phyloP scores from a whole-genome alignment of 1,140 invertebrate species.

The Geopemphigus sp. region DNA sequence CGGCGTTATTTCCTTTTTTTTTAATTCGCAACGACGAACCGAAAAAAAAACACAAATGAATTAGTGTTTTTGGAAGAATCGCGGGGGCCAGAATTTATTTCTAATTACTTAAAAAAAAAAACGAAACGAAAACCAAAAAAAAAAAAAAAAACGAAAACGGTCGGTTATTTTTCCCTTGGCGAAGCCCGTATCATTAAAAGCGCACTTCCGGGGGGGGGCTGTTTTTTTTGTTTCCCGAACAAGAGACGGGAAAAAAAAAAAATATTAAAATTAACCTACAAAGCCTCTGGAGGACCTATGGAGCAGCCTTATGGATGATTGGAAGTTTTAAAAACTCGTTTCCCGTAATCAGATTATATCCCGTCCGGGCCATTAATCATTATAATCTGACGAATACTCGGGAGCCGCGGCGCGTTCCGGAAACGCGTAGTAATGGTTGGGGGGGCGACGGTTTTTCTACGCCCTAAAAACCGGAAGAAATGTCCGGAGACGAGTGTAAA shows the following conservation, averaged over 20 bases:
- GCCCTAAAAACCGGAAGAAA: slow-evolving; percentile 1
- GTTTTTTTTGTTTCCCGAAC: slow-evolving; percentile 3
- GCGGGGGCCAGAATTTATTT: neutral
- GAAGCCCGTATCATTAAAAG: neutral
- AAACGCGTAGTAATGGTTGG: no score
- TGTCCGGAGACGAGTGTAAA: slow-evolving; percentile 2
- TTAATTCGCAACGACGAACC: no score
- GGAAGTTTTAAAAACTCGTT: slow-evolving; percentile 48
- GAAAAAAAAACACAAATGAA: neutral
- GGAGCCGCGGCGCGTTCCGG: neutral
- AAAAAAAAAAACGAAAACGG: neutral
- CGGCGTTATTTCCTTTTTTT: no score
- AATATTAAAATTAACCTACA: slow-evolving; percentile 43
- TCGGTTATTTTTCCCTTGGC: neutral
- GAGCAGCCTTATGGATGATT: slow-evolving; percentile 23
- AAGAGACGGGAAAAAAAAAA: slow-evolving; percentile 31
- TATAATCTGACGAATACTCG: slow-evolving; percentile 32
- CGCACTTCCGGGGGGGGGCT: no score
- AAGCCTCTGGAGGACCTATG: neutral
- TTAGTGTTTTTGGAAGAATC: neutral
- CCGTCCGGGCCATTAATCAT: slow-evolving; percentile 35
- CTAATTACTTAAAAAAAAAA: slow-evolving; percentile 5
- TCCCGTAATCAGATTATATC: slow-evolving; percentile 39
- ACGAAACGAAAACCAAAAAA: neutral
- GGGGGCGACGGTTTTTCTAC: neutral